Base-by-base conservation (phyloP, 2,797 vertebrate species). In the Enteromius thamalakanensis region DNA sequence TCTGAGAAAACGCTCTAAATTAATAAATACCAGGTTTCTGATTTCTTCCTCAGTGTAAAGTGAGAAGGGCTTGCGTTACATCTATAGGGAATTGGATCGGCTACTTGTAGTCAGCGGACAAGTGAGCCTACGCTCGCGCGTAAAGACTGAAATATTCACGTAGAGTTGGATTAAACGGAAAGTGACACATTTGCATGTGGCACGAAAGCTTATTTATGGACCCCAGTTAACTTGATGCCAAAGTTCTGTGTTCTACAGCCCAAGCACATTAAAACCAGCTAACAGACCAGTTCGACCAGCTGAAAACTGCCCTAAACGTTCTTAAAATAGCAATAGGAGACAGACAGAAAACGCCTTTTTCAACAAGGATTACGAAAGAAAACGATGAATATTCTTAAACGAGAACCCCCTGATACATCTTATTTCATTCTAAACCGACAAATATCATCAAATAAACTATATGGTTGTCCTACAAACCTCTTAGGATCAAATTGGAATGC, bases 11-110 rank as follows among this genome's bases (percentile, higher is more conserved):
- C 37, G 3, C 49, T 65, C 90, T 95, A 49, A 95, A 95, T 94
- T 92, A 94, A 86, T 93, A 86, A 94, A 90, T 65, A 85, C 60
- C 81, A 85, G 85, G 91, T 86, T 87, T 95, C 91, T 71, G 77
- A 87, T 94, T 91, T 92, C 93, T 74, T 80, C 89, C 69, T 88
- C 86, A 88, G 89, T 92, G 91, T 93, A 93, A 93, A 89, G 79
- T 76, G 81, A 87, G 32, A 84, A 89, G 88, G 87, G 76, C 53
- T 94, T 90, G 21, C 64, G 85, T 94, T 93, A 91, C 94, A 81
- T 29, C 85, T 60, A 55, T 71, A 84, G 77, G 89, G 84, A 94
- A 95, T 88, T 79, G 70, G 91, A 94, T 83, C 45, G 49, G 47
- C 32, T 91, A 90, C 86, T 77, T 72, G 79, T 42, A 88, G 71